phyloP scores from a whole-genome alignment of 2,888 invertebrate genomes.

The Leptodirus hochenwartii region DNA sequence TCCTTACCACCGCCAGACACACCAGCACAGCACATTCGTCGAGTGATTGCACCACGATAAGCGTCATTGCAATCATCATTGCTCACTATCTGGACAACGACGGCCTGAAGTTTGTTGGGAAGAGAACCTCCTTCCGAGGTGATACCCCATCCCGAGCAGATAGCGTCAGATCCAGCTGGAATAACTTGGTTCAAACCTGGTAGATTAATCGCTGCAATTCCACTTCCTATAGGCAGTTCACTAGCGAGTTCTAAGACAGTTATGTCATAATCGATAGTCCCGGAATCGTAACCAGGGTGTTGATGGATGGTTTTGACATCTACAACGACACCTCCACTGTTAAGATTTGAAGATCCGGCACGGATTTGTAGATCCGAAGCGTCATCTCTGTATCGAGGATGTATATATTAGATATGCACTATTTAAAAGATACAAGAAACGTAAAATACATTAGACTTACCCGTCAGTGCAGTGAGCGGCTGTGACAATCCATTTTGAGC shows the following conservation, averaged over 20 bases:
- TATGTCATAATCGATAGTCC: conserved; percentile 11
- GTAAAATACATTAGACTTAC: too few species aligned
- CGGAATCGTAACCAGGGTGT: conserved; percentile 9
- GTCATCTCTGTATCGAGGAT: too few species aligned
- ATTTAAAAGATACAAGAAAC: too few species aligned
- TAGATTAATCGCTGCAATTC: conserved; percentile 3
- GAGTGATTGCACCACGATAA: conserved; percentile 11
- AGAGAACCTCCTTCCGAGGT: conserved; percentile 6
- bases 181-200: conserved; percentile 3
- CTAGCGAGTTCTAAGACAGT: conserved; percentile 8
- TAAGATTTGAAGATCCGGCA: conserved; percentile 8
- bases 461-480: too few species aligned
- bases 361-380: too few species aligned
- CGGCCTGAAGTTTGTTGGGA: conserved; percentile 10
- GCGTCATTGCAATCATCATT: conserved; percentile 9
- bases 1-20: conserved; percentile 11
- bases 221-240: conserved; percentile 1
- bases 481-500: too few species aligned
- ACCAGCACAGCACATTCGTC: conserved; percentile 14
- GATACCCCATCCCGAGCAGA: conserved; percentile 8
- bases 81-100: conserved; percentile 11
- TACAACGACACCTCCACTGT: conserved; percentile 5
- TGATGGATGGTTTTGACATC: conserved; percentile 6
- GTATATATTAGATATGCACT: too few species aligned
- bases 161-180: conserved; percentile 5